Percentiles rank a stretch among this genome's conserved stretches.
These are phyloP conservation scores for Lochmaea crataegi DNA, from an alignment of 2,888 invertebrate species.

Conservation along the genomic window DNA sequence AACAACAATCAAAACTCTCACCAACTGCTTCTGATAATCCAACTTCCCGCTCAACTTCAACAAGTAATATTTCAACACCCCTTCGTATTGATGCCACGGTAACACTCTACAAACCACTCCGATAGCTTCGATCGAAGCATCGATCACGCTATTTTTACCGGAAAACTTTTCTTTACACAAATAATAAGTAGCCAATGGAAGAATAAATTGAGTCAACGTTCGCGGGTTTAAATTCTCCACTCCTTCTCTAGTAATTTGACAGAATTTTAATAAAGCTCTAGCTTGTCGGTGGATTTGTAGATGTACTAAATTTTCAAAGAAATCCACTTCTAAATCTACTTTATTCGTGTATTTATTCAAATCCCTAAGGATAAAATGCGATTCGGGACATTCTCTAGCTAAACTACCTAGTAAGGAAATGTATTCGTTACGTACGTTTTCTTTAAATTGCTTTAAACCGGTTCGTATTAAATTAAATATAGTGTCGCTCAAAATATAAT, in stretches of 20 bases:
- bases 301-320: slow-evolving; percentile 94
- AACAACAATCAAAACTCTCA: slow-evolving; percentile 80
- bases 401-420: slow-evolving; percentile 83
- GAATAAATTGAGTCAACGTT: slow-evolving; percentile 84
- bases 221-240: slow-evolving; percentile 73
- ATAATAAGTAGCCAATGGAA: slow-evolving; percentile 86
- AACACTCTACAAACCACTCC: slow-evolving; percentile 80
- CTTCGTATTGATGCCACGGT: slow-evolving; percentile 92
- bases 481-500: slow-evolving; percentile 78
- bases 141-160: slow-evolving; percentile 83
- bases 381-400: slow-evolving; percentile 76
- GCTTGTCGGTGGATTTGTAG: slow-evolving; percentile 87
- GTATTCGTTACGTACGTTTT: slow-evolving; percentile 81
- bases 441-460: slow-evolving; percentile 78
- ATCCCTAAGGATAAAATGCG: slow-evolving; percentile 79
- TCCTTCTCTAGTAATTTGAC: slow-evolving; percentile 73
- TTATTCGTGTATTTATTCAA: slow-evolving; percentile 75
- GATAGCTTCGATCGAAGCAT: slow-evolving; percentile 86
- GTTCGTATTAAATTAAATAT: slow-evolving; percentile 78
- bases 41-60: slow-evolving; percentile 77
- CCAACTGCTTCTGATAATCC: slow-evolving; percentile 86
- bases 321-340: slow-evolving; percentile 87
- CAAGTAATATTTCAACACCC: slow-evolving; percentile 84
- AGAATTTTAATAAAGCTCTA: slow-evolving; percentile 83
- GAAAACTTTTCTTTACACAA: slow-evolving; percentile 81